A percentile compares a stretch with the other conserved stretches of the same genome.
Evolutionary conservation across 2,113 vertebrate genomes (phyloP).

Genomic region (Clarias macrocephalus): DNA sequence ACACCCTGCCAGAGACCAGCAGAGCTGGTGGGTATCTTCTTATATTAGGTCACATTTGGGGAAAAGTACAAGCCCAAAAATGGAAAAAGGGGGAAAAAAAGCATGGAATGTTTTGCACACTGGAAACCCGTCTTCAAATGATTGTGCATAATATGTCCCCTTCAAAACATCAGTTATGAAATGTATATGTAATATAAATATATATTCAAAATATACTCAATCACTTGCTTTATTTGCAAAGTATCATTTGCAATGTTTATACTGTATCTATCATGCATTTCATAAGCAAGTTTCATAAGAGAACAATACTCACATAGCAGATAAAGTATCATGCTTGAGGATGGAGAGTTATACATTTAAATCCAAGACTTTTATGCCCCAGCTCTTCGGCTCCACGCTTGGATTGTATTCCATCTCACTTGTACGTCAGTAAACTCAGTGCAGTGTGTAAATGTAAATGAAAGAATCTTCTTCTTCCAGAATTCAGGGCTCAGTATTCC

Average conservation of each 20-base stretch:
- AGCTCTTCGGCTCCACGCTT: not conserved
- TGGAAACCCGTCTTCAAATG: too few relatives aligned
- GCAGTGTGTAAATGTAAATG: constrained; percentile 15
- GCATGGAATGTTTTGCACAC: too few relatives aligned
- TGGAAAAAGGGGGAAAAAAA: too few relatives aligned
- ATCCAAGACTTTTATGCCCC: not conserved
- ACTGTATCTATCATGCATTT: not conserved
- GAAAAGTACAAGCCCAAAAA: too few relatives aligned
- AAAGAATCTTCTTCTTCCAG: not conserved
- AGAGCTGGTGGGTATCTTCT: too few relatives aligned
- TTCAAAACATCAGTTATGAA: not conserved
- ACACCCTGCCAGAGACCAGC: too few relatives aligned
- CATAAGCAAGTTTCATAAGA: not conserved
- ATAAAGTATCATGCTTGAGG: not conserved
- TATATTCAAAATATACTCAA: too few relatives aligned
- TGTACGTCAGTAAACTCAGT: not conserved
- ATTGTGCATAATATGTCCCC: too few relatives aligned
- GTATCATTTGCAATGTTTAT: not conserved
- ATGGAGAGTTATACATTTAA: not conserved
- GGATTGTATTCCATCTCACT: not conserved
- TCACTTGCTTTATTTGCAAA: not conserved
- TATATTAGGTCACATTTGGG: too few relatives aligned
- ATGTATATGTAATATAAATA: too few relatives aligned
- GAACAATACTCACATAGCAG: not conserved
- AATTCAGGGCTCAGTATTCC: not conserved